phyloP scores from a whole-genome alignment of 1,140 invertebrate genomes.

The Bombus ignitus region DNA sequence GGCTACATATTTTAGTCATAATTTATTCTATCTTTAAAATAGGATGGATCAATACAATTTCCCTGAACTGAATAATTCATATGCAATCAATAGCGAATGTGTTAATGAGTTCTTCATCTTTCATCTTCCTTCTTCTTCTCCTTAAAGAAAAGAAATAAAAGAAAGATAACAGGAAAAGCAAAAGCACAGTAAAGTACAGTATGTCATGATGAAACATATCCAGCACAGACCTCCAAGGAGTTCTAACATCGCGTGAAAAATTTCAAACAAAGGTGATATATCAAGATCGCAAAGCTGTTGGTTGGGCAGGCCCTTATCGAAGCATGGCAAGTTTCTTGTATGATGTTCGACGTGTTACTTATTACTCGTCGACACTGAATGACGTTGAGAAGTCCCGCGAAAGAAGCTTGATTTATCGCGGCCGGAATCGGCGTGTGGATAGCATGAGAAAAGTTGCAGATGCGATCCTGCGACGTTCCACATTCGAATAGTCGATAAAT shows the following conservation, averaged over 20 bases:
- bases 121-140: no score
- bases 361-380: constrained; percentile 20
- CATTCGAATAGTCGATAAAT: constrained; percentile 43
- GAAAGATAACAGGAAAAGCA: background rate
- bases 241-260: background rate
- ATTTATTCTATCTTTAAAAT: no score
- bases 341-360: background rate
- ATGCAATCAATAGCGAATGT: no score
- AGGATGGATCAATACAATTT: no score
- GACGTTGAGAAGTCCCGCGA: constrained; percentile 1
- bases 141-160: background rate
- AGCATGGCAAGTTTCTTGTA: background rate
- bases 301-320: background rate
- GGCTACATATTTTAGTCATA: no score
- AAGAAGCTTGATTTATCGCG: constrained; percentile 36
- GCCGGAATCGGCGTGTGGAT: background rate
- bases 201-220: background rate
- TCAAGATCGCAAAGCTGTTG: background rate
- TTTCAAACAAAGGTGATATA: background rate
- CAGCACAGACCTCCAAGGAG: background rate
- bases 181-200: no score
- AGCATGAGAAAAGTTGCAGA: constrained; percentile 51
- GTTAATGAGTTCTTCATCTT: no score
- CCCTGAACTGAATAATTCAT: no score
- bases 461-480: background rate